These are phyloP conservation scores for Halictus quadricinctus DNA, from an alignment of 2,888 invertebrate species.

Conservation along the genomic window DNA sequence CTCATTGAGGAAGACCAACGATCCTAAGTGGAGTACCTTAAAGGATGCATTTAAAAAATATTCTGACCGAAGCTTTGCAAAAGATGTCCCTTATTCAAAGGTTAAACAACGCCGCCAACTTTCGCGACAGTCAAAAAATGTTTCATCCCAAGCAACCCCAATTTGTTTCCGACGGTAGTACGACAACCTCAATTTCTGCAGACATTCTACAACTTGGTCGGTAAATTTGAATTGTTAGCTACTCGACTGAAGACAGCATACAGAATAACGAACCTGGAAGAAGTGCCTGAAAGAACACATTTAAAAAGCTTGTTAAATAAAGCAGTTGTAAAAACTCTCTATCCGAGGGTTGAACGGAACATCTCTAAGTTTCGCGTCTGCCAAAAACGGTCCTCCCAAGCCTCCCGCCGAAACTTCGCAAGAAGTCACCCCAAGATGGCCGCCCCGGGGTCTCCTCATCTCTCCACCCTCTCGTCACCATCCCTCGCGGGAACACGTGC, in stretches of 20 bases:
- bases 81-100: neutral
- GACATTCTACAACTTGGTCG: neutral
- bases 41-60: no score
- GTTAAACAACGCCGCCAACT: neutral
- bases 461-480: neutral
- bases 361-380: neutral
- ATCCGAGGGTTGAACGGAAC: neutral
- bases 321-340: neutral
- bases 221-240: neutral
- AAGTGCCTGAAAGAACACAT: neutral
- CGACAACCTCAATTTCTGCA: neutral
- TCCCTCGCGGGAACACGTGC: slow-evolving; percentile 7
- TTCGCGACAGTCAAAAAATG: neutral
- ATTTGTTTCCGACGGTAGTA: neutral
- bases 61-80: neutral
- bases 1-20: no score
- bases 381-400: neutral
- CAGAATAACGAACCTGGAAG: neutral
- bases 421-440: slow-evolving; percentile 11
- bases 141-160: no score
- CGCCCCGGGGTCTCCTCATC: neutral
- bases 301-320: neutral
- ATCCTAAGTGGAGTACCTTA: no score
- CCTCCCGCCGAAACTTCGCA: neutral
- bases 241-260: neutral